phyloP scores from a whole-genome alignment of 2,113 vertebrate species.

The Mustelus asterias region DNA sequence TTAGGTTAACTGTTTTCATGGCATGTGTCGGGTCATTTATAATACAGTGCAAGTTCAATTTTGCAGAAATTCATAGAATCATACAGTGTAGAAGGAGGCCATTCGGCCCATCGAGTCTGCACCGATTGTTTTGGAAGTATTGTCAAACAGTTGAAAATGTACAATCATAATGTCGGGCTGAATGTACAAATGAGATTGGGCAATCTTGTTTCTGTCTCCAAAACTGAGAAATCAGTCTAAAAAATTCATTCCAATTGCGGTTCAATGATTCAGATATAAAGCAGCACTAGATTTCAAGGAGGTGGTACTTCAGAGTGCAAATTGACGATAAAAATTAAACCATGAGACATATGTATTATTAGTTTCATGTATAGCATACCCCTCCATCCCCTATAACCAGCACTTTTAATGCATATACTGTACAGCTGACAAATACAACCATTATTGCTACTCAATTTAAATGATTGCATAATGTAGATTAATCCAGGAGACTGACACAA shows the following conservation, averaged over 20 bases:
- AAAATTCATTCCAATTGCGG: not conserved
- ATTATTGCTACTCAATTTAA: not conserved
- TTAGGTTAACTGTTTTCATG: not conserved
- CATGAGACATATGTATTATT: not conserved
- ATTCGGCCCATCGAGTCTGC: no score
- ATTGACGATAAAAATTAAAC: not conserved
- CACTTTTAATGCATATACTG: not conserved
- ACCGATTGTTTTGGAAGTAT: not conserved
- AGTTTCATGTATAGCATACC: not conserved
- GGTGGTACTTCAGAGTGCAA: not conserved
- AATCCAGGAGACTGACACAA: not conserved
- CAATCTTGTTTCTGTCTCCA: not conserved
- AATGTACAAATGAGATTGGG: not conserved
- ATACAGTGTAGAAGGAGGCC: no score
- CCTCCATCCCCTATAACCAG: not conserved
- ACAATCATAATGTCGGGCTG: not conserved
- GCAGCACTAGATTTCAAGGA: not conserved
- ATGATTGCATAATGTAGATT: not conserved
- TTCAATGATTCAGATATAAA: not conserved
- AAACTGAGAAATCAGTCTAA: not conserved
- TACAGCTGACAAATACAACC: not conserved
- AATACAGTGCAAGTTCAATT: not conserved
- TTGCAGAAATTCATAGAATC: not conserved
- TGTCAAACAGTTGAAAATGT: not conserved
- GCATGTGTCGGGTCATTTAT: not conserved